Percentiles rank a stretch among this genome's conserved stretches.
These are phyloP conservation scores for Aleiodes leptofemur DNA, from an alignment of 2,888 invertebrate genomes.

Conservation along the genomic window DNA sequence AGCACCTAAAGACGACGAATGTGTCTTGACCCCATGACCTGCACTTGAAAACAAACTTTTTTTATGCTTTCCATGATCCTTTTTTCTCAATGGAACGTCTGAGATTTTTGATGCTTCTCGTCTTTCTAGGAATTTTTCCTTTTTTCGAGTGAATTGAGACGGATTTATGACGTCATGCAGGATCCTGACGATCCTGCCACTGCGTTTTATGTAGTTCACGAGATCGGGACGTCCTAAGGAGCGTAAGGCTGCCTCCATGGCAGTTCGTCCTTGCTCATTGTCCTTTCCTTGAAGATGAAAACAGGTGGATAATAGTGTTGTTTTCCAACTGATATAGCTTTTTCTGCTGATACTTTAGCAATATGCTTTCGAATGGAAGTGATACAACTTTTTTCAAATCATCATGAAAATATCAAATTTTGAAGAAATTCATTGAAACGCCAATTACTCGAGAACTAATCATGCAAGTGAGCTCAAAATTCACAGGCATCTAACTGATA, in stretches of 20 bases:
- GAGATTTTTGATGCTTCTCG: slow-evolving; percentile 7
- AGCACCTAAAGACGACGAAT: background rate
- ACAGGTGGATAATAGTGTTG: too few species aligned
- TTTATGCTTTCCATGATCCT: background rate
- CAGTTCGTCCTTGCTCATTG: slow-evolving; percentile 48
- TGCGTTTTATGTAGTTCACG: slow-evolving; percentile 57
- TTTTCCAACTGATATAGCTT: too few species aligned
- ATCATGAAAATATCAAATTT: too few species aligned
- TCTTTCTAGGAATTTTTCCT: background rate
- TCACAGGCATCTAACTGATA: too few species aligned
- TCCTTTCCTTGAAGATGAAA: slow-evolving; percentile 34
- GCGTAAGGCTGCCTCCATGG: slow-evolving; percentile 54
- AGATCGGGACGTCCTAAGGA: slow-evolving; percentile 61
- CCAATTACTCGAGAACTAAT: too few species aligned
- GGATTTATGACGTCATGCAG: slow-evolving; percentile 27
- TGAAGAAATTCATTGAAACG: too few species aligned
- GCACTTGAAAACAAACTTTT: background rate
- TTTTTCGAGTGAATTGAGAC: background rate
- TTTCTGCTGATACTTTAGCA: too few species aligned
- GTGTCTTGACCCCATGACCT: slow-evolving; percentile 9
- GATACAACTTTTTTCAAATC: too few species aligned
- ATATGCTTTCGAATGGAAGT: too few species aligned
- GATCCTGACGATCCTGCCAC: slow-evolving; percentile 46
- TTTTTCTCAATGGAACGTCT: background rate
- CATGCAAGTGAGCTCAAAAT: too few species aligned